Base-by-base conservation (phyloP, 1,140 invertebrate species). In the Drosophila lacertosa region DNA sequence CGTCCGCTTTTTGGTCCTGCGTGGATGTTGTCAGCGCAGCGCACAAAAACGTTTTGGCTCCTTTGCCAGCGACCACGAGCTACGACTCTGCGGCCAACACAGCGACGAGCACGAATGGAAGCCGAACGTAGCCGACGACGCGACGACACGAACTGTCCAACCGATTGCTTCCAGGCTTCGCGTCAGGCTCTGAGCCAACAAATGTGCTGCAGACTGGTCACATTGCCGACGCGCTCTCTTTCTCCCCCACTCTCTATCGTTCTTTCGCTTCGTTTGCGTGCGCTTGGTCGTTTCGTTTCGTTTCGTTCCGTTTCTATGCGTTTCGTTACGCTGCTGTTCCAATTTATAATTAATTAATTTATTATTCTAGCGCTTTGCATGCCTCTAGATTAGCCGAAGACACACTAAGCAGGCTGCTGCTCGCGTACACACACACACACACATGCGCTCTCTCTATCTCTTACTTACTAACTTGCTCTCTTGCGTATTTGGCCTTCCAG, bases 1-100 rank as follows among this genome's bases (percentile, higher is more conserved):
- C 82, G 79, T 86, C 82, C 82, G 82, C 82, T 77, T 69, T 67
- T 77, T 78, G 74, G 74, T 88, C 71, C 82, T 89, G 83, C 82
- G 78, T 73, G 78, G 82, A 88, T 88, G 82, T 88, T 88, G 82
- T 88, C 82, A 89, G 77, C 82, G 80, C 82, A 88, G 83, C 78
- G 82, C 74, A 86, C 82, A 83, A 89, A 88, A 89, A 82, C 82
- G 82, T 75, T 89, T 75, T 88, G 78, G 69, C 54, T 68, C 69
- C 77, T 68, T 58, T 63, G 18, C 72, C 55, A 65, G 59, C 54
- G 48, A 67, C 40, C 58, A 65, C 74, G 58, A 79, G 51, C 50
- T 20, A 22, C 53, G 32, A 66, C 55, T 51, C 44, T 59, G 44
- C 26, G 48, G 33, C 55, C 35, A 45, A 16, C 37, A 16, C 37